phyloP scores from a whole-genome alignment of 2,888 invertebrate species.

The Ectropis crepuscularia region DNA sequence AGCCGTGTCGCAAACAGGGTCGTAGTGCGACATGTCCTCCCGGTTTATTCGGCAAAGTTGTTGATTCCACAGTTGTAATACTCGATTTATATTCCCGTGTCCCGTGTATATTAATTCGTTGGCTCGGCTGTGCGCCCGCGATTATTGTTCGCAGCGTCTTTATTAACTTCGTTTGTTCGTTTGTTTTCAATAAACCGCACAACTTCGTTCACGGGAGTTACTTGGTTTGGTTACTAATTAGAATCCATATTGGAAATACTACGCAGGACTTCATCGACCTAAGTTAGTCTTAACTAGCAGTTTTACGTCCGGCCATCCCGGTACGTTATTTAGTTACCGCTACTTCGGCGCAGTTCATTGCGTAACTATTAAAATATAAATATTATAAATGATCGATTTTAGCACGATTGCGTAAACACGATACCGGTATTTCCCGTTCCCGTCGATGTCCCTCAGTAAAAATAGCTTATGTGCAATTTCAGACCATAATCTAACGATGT shows the following conservation, averaged over 20 bases:
- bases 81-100: conserved; percentile 28
- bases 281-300: too few relatives aligned
- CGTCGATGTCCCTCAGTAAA: too few relatives aligned
- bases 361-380: too few relatives aligned
- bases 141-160: conserved; percentile 24
- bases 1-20: not conserved
- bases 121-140: conserved; percentile 5
- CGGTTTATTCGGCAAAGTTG: conserved; percentile 19
- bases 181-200: conserved; percentile 2
- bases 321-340: conserved; percentile 15
- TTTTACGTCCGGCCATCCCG: conserved; percentile 4
- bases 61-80: conserved; percentile 32
- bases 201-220: not conserved
- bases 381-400: too few relatives aligned
- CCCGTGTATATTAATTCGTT: conserved; percentile 22
- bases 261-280: not conserved
- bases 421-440: too few relatives aligned
- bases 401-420: too few relatives aligned
- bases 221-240: not conserved
- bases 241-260: not conserved
- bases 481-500: too few relatives aligned
- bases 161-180: conserved; percentile 10
- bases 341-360: not conserved
- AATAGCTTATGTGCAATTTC: too few relatives aligned
- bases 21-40: not conserved